Base-by-base conservation (phyloP, 37 sponge, comb jelly and placozoan genomes). In the Dysidea cf. avara region DNA sequence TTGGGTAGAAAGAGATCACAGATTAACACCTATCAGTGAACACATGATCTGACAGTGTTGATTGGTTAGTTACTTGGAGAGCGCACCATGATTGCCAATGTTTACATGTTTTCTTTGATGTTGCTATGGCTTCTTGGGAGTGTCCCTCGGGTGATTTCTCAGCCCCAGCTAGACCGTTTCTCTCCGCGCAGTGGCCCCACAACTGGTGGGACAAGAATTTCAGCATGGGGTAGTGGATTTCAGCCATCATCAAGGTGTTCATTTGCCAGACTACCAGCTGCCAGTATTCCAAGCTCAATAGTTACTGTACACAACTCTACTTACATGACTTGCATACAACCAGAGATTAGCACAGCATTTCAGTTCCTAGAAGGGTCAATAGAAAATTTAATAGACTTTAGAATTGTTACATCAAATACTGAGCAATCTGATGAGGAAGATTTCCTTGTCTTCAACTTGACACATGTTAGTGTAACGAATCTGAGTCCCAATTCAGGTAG, bases 401-500 rank as follows among this genome's bases (percentile, higher is more conserved):
- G 61, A 18, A 24, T 80, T 24, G 53, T 50, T 7, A 17, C 56
- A 9, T 53, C 21, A 6, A 13, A 17, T 18, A 37, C 49, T 4
- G 18, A 2, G 25, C 52, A 31, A 43, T 71, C 87, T 2, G 77
- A 72, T 51, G 2, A 5, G 0, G 25, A 72, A 21, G 0, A 31
- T 6, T 87, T 87, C 46, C 13, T 60, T 9, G 22, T 76, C 49
- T 83, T 83, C 61, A 64, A 89, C 62, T 34, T 69, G 35, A 50
- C 72, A 47, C 33, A n/a, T 9, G 31, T 83, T 2, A 17, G 0
- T 33, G 50, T 89, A 30, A 56, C 73, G 7, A 29, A 14, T 54
- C 61, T 89, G 12, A 34, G 38, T 30, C 90, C 90, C 1, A 65
- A 53, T 11, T 58, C 78, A 53, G 85, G 81, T 5, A n/a, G n/a